A percentile compares a stretch with the other conserved stretches of the same genome.
Conservation (phyloP, 2,113 vertebrate genomes). For the Ahaetulla prasina region DNA sequence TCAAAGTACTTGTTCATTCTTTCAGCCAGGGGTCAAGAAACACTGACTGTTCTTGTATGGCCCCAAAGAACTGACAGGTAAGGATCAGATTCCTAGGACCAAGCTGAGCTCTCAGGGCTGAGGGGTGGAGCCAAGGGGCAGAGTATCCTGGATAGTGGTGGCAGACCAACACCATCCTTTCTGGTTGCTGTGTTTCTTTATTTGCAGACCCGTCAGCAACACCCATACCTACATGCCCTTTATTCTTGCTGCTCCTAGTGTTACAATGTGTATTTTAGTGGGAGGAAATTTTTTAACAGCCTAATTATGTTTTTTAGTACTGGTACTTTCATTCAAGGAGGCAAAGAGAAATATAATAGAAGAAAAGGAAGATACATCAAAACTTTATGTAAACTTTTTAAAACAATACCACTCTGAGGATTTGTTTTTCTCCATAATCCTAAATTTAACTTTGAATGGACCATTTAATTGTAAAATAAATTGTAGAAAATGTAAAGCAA, state of each 20-base stretch:
- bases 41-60: not conserved
- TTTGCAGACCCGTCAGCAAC: not conserved
- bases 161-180: not conserved
- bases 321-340: not conserved
- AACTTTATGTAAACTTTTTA: slow-evolving; percentile 32
- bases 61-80: not conserved
- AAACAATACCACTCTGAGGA: not conserved
- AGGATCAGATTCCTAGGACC: not conserved
- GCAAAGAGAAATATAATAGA: not conserved
- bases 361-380: not conserved
- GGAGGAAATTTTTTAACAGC: not conserved
- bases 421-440: not conserved
- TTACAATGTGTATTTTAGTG: not conserved
- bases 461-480: not conserved
- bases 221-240: not conserved
- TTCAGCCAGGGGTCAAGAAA: not conserved
- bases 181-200: not conserved
- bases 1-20: not conserved
- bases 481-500: not conserved
- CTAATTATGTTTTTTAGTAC: not conserved
- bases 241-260: not conserved
- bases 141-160: not conserved
- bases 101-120: not conserved
- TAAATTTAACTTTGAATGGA: not conserved
- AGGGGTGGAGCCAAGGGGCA: not conserved